Base-by-base conservation (phyloP, 2,888 invertebrate species). In the Dryococelus australis region DNA sequence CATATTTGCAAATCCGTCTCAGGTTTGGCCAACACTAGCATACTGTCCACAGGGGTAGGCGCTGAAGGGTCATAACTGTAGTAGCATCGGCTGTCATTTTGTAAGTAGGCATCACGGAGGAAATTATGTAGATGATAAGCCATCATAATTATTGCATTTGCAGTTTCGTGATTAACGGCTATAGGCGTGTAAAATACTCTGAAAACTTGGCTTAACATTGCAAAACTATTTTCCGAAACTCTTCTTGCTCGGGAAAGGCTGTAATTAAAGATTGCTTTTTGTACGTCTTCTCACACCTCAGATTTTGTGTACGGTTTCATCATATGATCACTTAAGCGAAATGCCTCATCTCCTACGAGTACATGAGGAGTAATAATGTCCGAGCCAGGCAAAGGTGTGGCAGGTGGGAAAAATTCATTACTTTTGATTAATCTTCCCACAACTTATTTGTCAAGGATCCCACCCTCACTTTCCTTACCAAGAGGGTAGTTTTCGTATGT, bases 261-360 rank as follows among this genome's bases (percentile, higher is more conserved):
- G 20, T 65, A 65, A 65, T 65, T 65, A 65, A 65, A 24, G 20
- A 65, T 16, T 65, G n/a, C n/a, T n/a, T n/a, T n/a, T n/a, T n/a
- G n/a, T n/a, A n/a, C n/a, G n/a, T n/a, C n/a, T n/a, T n/a, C 65
- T 65, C 65, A 16, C 13, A 16, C 65, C 65, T 65, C 65, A 16
- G 20, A 16, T 65, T 65, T 65, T 65, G 65, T 65, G 65, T 16
- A 65, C 10, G 65, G 65, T 65, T 65, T 65, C 65, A 65, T 65
- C 10, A 65, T 65, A 24, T 65, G 20, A 65, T 65, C 65, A 65
- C 65, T 65, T 5, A 65, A 20, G 16, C 65, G 65, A 20, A 65
- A 65, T 65, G 65, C 65, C 65, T 65, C 65, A 65, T 65, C 65
- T 8, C 65, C 65, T 65, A 65, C 65, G 65, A 65, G 65, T 65